Percentiles rank a stretch among this genome's conserved stretches.
These are phyloP conservation scores for Mustela lutreola DNA, from an alignment of 2,113 vertebrate genomes.

Conservation along the genomic window DNA sequence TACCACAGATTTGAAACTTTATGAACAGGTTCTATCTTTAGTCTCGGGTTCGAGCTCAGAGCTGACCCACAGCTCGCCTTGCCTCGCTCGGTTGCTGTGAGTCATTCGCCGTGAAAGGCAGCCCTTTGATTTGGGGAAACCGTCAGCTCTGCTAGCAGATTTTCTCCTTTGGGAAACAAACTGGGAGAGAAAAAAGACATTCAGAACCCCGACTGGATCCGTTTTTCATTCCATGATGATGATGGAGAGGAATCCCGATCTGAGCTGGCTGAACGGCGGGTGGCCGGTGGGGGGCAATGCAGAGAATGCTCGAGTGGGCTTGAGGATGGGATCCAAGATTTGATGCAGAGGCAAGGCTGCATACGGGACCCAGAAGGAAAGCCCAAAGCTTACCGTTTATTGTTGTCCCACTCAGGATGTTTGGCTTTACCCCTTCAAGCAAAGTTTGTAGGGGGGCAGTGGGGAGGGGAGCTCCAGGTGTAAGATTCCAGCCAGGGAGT, in stretches of 20 bases:
- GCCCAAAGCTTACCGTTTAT: neutral
- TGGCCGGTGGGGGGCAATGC: neutral
- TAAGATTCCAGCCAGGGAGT: too few species aligned
- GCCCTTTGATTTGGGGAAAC: neutral
- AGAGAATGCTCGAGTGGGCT: neutral
- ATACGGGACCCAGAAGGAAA: neutral
- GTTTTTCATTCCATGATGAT: neutral
- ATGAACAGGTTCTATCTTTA: neutral
- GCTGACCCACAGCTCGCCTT: neutral
- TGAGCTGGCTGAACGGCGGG: neutral
- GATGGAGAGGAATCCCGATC: neutral
- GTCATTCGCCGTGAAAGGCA: fast-evolving
- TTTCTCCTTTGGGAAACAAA: neutral
- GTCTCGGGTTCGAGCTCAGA: neutral
- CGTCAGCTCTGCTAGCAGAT: neutral
- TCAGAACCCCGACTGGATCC: neutral
- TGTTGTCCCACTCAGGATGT: neutral
- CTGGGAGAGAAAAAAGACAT: neutral
- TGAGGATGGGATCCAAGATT: neutral
- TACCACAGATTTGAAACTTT: neutral
- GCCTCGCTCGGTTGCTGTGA: fast-evolving
- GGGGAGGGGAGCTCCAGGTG: neutral
- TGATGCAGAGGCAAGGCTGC: neutral
- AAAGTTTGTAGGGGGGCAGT: too few species aligned
- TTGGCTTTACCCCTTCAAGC: neutral